These are phyloP conservation scores for Diplodus puntazzo DNA, from an alignment of 2,797 vertebrate genomes.

Conservation along the genomic window DNA sequence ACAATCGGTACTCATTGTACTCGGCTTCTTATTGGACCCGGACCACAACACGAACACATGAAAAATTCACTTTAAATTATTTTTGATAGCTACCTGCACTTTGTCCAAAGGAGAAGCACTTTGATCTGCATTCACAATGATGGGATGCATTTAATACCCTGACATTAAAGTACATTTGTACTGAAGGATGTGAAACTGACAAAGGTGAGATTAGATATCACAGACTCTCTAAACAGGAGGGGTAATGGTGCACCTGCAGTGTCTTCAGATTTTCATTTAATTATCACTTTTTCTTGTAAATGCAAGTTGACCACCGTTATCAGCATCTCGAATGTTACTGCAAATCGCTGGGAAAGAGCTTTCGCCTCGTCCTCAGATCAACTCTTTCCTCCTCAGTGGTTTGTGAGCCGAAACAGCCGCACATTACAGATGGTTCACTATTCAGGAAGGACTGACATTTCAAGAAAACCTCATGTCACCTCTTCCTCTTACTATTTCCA, in stretches of 20 bases:
- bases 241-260: not conserved
- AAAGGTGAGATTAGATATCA: not conserved
- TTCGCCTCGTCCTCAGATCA: not conserved
- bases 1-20: not conserved
- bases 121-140: not conserved
- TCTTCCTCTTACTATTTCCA: not conserved
- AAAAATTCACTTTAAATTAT: not conserved
- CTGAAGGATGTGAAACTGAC: not conserved
- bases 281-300: not conserved
- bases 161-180: not conserved
- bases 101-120: no score
- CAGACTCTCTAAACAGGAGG: not conserved
- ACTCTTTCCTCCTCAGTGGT: not conserved
- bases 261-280: not conserved
- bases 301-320: not conserved
- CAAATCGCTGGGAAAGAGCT: not conserved
- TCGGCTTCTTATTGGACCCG: not conserved
- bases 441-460: not conserved
- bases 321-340: not conserved
- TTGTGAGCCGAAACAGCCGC: slow-evolving; percentile 4
- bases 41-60: not conserved
- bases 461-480: not conserved
- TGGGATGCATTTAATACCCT: not conserved
- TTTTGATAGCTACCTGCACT: not conserved
- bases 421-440: slow-evolving; percentile 4